These are phyloP conservation scores for Menura novaehollandiae DNA, from an alignment of 2,113 vertebrate species.

Conservation along the genomic window DNA sequence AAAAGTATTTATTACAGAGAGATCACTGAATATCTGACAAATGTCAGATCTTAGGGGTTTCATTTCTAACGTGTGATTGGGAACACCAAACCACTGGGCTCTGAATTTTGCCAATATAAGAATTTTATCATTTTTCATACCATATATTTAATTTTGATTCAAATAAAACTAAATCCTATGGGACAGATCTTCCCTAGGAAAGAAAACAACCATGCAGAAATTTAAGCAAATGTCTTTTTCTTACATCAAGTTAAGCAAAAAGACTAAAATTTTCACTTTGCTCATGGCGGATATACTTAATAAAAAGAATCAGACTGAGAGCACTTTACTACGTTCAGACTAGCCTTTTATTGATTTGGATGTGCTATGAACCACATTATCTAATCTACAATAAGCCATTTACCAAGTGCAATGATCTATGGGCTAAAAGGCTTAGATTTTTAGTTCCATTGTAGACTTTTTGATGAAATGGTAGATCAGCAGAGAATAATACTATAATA, in stretches of 20 bases:
- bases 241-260: not conserved
- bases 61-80: not conserved
- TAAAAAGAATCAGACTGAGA: conserved; percentile 41
- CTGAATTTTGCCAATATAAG: not conserved
- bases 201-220: not conserved
- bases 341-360: conserved; percentile 71
- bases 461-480: conserved; percentile 82
- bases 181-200: not conserved
- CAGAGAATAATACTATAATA: conserved; percentile 80
- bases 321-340: conserved; percentile 41
- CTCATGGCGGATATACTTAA: conserved; percentile 18
- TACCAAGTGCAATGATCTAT: conserved; percentile 72
- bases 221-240: not conserved
- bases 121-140: not conserved
- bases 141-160: not conserved
- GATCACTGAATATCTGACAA: not conserved
- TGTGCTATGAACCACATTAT: conserved; percentile 72
- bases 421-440: conserved; percentile 70
- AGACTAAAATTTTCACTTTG: conserved; percentile 20
- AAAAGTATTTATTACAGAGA: not conserved
- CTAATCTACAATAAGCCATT: conserved; percentile 75
- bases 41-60: not conserved
- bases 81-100: not conserved
- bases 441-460: conserved; percentile 61
- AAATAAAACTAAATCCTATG: not conserved